Percentiles rank a stretch among this genome's conserved stretches.
phyloP scores from a whole-genome alignment of 2,797 vertebrate genomes.

The Tragelaphus oryx region DNA sequence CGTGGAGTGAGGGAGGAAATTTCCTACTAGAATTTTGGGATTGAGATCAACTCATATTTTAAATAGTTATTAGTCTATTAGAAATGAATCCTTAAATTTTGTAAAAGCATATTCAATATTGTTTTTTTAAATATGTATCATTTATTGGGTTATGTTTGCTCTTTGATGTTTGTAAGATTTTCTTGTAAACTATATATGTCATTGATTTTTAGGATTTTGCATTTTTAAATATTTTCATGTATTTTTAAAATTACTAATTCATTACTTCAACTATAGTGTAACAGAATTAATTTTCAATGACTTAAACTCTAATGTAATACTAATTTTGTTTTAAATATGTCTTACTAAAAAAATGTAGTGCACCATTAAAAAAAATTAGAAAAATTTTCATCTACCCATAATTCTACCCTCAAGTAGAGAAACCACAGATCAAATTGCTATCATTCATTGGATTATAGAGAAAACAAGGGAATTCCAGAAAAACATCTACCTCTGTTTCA shows the following conservation, averaged over 20 bases:
- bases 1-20: not conserved
- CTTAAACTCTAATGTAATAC: not conserved
- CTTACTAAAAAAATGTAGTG: not conserved
- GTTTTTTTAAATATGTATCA: not conserved
- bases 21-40: not conserved
- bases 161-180: not conserved
- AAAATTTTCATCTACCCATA: not conserved
- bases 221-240: not conserved
- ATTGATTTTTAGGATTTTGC: not conserved
- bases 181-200: not conserved
- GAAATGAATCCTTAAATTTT: conserved; percentile 25
- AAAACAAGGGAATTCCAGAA: not conserved
- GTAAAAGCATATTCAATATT: not conserved
- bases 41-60: not conserved
- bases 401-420: not conserved
- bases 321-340: not conserved
- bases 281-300: not conserved
- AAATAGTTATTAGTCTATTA: not conserved
- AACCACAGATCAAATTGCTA: not conserved
- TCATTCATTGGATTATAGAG: not conserved
- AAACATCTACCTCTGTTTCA: not conserved
- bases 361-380: not conserved
- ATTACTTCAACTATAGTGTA: conserved; percentile 19
- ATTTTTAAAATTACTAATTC: not conserved
- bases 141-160: not conserved